Percentiles rank a stretch among this genome's conserved stretches.
Conservation (phyloP, 2,888 invertebrate species). For the Lithophane leautieri region DNA sequence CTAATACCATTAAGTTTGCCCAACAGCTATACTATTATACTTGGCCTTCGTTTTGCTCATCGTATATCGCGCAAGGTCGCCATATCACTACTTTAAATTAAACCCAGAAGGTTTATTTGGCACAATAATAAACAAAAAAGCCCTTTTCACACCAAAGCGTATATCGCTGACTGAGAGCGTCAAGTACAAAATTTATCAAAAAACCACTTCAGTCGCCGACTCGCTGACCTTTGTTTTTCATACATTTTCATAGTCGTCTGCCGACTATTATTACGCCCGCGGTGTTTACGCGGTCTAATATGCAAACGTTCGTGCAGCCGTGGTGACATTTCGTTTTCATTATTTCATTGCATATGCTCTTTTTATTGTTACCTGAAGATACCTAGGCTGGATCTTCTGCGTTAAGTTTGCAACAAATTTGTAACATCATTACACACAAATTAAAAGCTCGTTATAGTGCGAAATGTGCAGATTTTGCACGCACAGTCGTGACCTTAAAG, state of each 20-base stretch:
- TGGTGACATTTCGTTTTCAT: background rate
- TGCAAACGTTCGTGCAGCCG: background rate
- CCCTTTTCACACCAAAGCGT: background rate
- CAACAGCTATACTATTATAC: conserved; percentile 34
- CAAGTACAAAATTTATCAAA: background rate
- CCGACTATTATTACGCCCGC: too few relatives aligned
- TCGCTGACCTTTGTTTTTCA: background rate
- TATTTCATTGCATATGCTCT: background rate
- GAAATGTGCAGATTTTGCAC: conserved; percentile 55
- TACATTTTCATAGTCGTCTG: background rate
- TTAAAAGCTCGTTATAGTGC: conserved; percentile 63
- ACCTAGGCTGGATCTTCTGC: conserved; percentile 27
- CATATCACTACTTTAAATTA: background rate
- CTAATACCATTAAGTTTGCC: conserved; percentile 41
- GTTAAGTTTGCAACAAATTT: background rate
- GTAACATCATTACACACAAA: conserved; percentile 54
- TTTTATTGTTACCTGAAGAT: too few relatives aligned
- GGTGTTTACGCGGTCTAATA: too few relatives aligned
- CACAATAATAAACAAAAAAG: background rate
- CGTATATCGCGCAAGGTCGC: conserved; percentile 52
- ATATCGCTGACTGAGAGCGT: background rate
- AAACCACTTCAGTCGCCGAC: background rate
- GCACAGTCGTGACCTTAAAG: conserved; percentile 57
- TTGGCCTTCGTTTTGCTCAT: conserved; percentile 50
- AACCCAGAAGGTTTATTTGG: conserved; percentile 35